These are phyloP conservation scores for Megaceryle alcyon DNA, from an alignment of 2,797 vertebrate genomes.

Conservation along the genomic window DNA sequence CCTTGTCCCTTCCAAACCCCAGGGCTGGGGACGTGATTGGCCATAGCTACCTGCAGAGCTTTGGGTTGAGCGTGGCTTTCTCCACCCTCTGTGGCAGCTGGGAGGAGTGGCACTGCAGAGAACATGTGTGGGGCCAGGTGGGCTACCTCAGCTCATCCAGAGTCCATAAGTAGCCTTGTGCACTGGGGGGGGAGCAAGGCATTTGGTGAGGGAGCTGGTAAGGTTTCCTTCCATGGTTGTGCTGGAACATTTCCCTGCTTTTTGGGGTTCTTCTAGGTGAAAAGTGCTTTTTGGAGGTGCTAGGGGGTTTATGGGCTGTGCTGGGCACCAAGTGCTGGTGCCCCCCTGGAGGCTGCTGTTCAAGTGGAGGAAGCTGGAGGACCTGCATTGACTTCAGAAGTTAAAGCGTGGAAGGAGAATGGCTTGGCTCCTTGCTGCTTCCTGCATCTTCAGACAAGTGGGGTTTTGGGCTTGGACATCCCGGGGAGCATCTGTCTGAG, in stretches of 20 bases:
- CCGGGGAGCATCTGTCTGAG: background rate
- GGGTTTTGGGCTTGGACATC: background rate
- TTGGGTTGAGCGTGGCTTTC: background rate
- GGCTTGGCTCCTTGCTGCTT: background rate
- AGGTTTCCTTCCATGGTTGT: accelerated
- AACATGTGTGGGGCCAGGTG: background rate
- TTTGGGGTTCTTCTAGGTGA: background rate
- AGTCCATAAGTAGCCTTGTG: background rate
- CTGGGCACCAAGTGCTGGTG: background rate
- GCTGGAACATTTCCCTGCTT: background rate
- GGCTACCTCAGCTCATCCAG: background rate
- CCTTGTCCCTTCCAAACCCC: accelerated
- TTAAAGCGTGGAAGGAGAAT: accelerated
- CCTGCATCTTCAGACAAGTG: accelerated
- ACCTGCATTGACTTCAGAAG: background rate
- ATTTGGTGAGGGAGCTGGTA: too few relatives aligned
- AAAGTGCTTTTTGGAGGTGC: background rate
- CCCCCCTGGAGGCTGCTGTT: background rate
- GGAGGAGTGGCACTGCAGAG: too few relatives aligned
- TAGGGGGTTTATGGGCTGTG: background rate
- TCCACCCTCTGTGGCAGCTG: accelerated
- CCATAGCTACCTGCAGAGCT: accelerated
- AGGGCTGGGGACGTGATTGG: accelerated
- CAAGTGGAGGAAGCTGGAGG: too few relatives aligned
- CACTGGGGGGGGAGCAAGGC: accelerated